Conservation (phyloP, 2,888 invertebrate species). For the Geotrupes spiniger region DNA sequence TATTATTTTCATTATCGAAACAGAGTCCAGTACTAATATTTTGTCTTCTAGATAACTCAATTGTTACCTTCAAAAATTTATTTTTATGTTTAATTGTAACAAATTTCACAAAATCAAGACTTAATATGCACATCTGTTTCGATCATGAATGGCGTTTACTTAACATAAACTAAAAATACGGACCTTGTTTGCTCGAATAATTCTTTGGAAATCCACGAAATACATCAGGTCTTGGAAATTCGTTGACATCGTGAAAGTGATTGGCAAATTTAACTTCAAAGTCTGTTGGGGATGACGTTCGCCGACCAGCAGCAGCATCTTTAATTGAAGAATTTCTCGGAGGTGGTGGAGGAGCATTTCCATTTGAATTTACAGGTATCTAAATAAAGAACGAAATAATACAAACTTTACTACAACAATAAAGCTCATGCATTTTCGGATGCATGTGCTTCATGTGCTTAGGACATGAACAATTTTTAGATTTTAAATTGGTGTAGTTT, state of each 20-base stretch:
- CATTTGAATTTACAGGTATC: slow-evolving; percentile 6
- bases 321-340: slow-evolving; percentile 64
- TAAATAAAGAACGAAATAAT: slow-evolving; percentile 1
- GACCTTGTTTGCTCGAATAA: slow-evolving; percentile 66
- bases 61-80: too few relatives aligned
- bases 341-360: slow-evolving; percentile 54
- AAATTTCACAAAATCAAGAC: too few relatives aligned
- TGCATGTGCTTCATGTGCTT: too few relatives aligned
- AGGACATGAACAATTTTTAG: too few relatives aligned
- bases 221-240: slow-evolving; percentile 69
- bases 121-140: too few relatives aligned
- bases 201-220: slow-evolving; percentile 66
- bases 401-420: slow-evolving; percentile 4
- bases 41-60: too few relatives aligned
- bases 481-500: too few relatives aligned
- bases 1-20: too few relatives aligned
- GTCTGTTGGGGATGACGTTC: slow-evolving; percentile 48
- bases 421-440: slow-evolving; percentile 17
- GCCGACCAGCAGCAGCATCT: slow-evolving; percentile 36
- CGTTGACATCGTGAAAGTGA: slow-evolving; percentile 59
- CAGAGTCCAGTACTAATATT: too few relatives aligned
- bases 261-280: slow-evolving; percentile 67
- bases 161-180: too few relatives aligned
- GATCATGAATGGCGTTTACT: too few relatives aligned
- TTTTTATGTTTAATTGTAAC: too few relatives aligned